phyloP scores from a whole-genome alignment of 2,113 vertebrate species.

The Parotia lawesii region DNA sequence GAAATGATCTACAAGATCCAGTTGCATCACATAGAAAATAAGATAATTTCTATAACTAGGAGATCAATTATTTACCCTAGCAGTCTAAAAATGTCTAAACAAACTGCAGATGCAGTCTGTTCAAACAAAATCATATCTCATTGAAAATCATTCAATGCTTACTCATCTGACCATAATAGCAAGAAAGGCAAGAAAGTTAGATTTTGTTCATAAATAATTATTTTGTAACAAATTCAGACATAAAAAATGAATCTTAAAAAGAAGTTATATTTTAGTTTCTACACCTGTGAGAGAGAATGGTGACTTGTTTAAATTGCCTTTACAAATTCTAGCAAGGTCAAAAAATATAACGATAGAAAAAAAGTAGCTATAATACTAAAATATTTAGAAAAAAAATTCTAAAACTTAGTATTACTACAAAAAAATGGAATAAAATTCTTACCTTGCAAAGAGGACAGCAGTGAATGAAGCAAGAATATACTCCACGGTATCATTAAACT shows the following conservation, averaged over 20 bases:
- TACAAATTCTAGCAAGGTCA: not conserved
- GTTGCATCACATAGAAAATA: not conserved
- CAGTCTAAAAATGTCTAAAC: not conserved
- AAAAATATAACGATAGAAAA: not conserved
- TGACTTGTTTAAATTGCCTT: not conserved
- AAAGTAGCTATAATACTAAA: not conserved
- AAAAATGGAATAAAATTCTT: constrained; percentile 58
- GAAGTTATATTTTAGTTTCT: not conserved
- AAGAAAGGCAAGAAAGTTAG: not conserved
- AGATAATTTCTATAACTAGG: not conserved
- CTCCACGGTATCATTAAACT: constrained; percentile 87
- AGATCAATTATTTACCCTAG: not conserved
- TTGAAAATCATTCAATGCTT: not conserved
- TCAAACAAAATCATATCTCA: not conserved
- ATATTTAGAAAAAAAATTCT: not conserved
- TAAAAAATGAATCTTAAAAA: not conserved
- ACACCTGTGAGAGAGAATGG: not conserved
- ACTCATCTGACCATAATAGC: not conserved
- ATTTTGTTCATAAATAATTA: not conserved
- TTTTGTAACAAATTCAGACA: not conserved
- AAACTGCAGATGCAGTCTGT: not conserved
- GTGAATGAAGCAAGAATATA: constrained; percentile 78
- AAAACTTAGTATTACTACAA: not conserved
- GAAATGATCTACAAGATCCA: not conserved
- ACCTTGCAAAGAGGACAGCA: constrained; percentile 87